Conservation (phyloP, 2,113 vertebrate species). For the Nyctereutes procyonoides region DNA sequence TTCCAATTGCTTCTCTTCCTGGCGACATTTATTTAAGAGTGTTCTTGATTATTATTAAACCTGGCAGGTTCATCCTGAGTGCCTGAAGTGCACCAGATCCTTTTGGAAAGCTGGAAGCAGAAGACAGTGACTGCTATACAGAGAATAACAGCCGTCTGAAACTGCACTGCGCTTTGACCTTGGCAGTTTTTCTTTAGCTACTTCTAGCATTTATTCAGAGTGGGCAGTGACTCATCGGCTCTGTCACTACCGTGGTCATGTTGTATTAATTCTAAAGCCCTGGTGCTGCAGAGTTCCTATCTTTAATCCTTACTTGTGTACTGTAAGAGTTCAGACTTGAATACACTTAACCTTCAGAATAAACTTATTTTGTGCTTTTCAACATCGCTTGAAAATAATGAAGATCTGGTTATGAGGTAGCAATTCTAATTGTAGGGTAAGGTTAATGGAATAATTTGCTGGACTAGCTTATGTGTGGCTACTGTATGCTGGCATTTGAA, state of each 20-base stretch:
- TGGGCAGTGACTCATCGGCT: constrained; percentile 58
- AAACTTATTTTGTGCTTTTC: constrained; percentile 35
- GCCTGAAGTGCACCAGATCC: constrained; percentile 37
- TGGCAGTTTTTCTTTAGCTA: constrained; percentile 61
- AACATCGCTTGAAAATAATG: constrained; percentile 6
- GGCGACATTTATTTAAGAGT: constrained; percentile 72
- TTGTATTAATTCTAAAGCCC: constrained; percentile 65
- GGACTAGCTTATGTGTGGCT: background rate
- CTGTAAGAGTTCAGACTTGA: background rate
- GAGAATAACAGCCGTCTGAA: constrained; percentile 58
- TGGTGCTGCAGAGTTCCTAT: background rate
- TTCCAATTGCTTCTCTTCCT: constrained; percentile 65
- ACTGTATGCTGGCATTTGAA: background rate
- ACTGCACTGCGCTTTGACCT: constrained; percentile 65
- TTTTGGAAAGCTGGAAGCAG: constrained; percentile 55
- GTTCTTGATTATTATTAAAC: constrained; percentile 75
- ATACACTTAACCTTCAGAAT: background rate
- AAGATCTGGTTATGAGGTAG: background rate
- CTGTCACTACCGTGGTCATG: constrained; percentile 34
- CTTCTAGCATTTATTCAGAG: constrained; percentile 64
- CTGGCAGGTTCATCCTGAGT: constrained; percentile 67
- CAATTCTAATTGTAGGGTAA: constrained; percentile 29
- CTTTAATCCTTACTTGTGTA: background rate
- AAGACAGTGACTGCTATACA: constrained; percentile 31
- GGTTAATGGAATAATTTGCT: background rate